Percentiles rank a stretch among this genome's conserved stretches.
phyloP scores from a whole-genome alignment of 2,113 vertebrate genomes.

The Bufo bufo region DNA sequence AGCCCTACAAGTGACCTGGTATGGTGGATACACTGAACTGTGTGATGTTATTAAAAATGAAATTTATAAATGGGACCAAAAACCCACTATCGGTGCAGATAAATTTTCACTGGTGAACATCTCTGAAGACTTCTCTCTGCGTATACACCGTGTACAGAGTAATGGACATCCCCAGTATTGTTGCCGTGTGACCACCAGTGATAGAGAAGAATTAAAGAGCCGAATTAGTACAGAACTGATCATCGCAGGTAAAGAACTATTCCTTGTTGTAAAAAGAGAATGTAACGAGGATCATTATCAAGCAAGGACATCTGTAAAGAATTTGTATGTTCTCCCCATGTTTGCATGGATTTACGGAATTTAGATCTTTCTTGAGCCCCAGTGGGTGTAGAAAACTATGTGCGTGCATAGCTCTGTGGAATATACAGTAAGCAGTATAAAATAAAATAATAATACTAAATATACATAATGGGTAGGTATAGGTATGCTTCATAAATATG shows the following conservation, averaged over 20 bases:
- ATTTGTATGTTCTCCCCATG: too few relatives aligned
- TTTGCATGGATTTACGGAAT: too few relatives aligned
- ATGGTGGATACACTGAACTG: neutral
- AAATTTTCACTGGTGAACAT: constrained; percentile 9
- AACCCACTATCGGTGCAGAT: neutral
- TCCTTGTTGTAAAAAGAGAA: neutral
- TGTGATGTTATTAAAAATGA: neutral
- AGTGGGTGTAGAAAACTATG: too few relatives aligned
- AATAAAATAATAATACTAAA: too few relatives aligned
- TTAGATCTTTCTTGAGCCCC: too few relatives aligned
- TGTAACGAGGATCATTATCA: too few relatives aligned
- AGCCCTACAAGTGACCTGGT: neutral
- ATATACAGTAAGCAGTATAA: too few relatives aligned
- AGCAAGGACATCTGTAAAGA: too few relatives aligned
- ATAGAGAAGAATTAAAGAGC: neutral
- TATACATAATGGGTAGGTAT: too few relatives aligned
- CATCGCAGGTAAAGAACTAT: constrained; percentile 14
- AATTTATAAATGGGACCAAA: neutral
- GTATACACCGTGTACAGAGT: neutral
- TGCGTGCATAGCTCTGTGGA: too few relatives aligned
- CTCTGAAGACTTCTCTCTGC: neutral
- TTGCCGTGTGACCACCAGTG: neutral
- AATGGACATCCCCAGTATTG: neutral
- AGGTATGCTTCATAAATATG: too few relatives aligned
- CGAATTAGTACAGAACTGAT: neutral